phyloP scores from a whole-genome alignment of 2,113 vertebrate genomes.

The Symphodus melops region DNA sequence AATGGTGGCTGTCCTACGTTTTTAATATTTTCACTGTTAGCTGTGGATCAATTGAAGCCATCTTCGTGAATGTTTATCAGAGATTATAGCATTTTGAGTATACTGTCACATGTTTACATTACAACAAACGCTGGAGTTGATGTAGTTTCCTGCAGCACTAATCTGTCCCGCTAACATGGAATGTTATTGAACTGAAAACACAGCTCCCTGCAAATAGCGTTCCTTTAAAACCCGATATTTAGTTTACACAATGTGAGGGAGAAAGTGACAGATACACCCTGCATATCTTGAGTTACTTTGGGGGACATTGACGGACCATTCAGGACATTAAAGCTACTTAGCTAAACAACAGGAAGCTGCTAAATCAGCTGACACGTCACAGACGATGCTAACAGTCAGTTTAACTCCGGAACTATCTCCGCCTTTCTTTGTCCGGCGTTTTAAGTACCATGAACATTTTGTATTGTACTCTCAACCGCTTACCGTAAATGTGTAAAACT shows the following conservation, averaged over 20 bases:
- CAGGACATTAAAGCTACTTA: slow-evolving; percentile 58
- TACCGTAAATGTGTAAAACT: slow-evolving; percentile 1
- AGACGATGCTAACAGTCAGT: neutral
- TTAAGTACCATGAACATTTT: neutral
- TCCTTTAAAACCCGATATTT: neutral
- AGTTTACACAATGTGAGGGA: neutral
- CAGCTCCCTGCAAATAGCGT: neutral
- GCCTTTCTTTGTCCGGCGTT: too few relatives aligned
- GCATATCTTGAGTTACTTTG: neutral
- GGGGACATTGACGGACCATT: slow-evolving; percentile 14
- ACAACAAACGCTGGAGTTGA: neutral
- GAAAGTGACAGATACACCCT: neutral
- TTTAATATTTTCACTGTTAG: too few relatives aligned
- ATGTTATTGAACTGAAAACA: neutral
- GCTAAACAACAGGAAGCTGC: slow-evolving; percentile 62
- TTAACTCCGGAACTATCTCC: neutral
- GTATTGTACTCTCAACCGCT: neutral
- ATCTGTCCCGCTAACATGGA: neutral
- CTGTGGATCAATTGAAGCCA: neutral
- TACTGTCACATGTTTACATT: too few relatives aligned
- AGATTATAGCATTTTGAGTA: neutral
- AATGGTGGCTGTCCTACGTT: too few relatives aligned
- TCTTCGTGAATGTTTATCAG: too few relatives aligned
- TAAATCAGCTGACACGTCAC: slow-evolving; percentile 39
- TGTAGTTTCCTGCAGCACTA: neutral